Conservation (phyloP, 1,140 invertebrate species). For the Tachypleus tridentatus region DNA sequence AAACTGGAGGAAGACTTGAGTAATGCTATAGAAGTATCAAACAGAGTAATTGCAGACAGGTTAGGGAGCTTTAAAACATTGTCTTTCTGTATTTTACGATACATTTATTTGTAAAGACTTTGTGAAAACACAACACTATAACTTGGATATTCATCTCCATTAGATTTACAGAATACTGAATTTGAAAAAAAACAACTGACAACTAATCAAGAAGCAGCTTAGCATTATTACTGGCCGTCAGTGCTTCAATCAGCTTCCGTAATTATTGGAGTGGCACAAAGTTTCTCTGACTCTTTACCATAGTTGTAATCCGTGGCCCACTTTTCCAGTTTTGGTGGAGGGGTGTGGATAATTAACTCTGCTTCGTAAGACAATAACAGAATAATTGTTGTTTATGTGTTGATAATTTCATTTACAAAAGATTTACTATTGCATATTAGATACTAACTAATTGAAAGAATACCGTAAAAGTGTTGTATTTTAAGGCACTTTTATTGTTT, state of each 20-base stretch:
- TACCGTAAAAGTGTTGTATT: neutral
- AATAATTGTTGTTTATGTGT: no score
- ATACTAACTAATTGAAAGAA: neutral
- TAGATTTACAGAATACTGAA: neutral
- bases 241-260: no score
- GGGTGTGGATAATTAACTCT: no score
- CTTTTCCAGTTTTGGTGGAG: no score
- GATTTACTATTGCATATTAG: no score
- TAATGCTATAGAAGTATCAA: constrained; percentile 79
- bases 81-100: no score
- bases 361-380: no score
- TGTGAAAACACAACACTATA: neutral
- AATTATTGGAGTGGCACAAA: no score
- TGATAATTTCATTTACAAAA: no score
- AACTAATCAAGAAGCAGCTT: neutral
- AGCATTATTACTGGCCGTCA: neutral
- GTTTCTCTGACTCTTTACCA: no score
- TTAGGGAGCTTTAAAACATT: constrained; percentile 16
- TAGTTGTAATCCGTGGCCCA: no score
- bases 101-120: no score
- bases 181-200: neutral
- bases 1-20: constrained; percentile 79
- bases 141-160: neutral
- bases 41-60: constrained; percentile 80
- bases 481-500: neutral